Base-by-base conservation (phyloP, 2,113 vertebrate genomes). In the Lipotes vexillifer region DNA sequence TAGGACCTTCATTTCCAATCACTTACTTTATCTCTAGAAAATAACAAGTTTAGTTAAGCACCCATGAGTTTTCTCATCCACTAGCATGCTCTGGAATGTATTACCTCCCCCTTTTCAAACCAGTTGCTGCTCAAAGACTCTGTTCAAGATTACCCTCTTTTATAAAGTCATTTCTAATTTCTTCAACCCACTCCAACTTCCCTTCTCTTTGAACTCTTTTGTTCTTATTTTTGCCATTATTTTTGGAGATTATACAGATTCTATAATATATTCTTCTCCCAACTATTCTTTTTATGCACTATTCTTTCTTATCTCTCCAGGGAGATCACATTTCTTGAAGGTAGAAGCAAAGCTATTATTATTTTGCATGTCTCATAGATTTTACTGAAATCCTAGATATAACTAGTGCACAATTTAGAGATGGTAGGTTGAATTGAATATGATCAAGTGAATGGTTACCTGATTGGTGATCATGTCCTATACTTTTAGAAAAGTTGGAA, bases 301-400 rank as follows among this genome's bases (percentile, higher is more conserved):
- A 49, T 71, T 66, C n/a, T 96, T 88, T 80, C n/a, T 94, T 92
- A 90, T 92, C 38, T 66, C 41, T 41, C 44, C 9, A 78, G 77
- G 36, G 38, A 94, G 68, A 91, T 87, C 36, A 93, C 44, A 80
- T 88, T 94, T 95, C 71, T 94, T 97, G 96, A 98, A 97, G 86
- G 92, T 77, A 98, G 92, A 98, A 98, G 29, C 78, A 97, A 94
- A 94, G 49, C 94, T 98, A 97, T 97, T 95, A 92, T 97, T 97
- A 97, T 97, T 98, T 97, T 96, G 96, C 88, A 84, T 97, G 96
- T 95, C 96, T 96, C 74, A 93, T 29, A 97, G 96, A 98, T 95
- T 86, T 97, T 95, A 97, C 98, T 97, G 78, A 96, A 98, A 97
- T 98, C 85, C 93, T 96, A 93, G 89, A 33, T 65, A 81, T 46